Conservation (phyloP, 2,888 invertebrate genomes). For the Eueremaeus valkanovi region DNA sequence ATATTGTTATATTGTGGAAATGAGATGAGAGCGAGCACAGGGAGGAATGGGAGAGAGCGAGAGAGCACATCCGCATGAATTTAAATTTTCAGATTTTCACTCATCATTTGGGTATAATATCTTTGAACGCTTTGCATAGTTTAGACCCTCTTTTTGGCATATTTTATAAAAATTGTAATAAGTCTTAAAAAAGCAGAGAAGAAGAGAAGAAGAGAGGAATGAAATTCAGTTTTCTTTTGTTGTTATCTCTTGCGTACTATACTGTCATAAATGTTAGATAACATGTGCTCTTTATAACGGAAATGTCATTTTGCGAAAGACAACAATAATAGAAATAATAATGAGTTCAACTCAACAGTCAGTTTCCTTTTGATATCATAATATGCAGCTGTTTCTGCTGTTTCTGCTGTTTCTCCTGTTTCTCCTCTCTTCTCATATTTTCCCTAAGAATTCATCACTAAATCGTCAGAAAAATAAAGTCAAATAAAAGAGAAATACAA, state of each 20-base stretch:
- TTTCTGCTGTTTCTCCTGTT: too few relatives aligned
- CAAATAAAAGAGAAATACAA: too few relatives aligned
- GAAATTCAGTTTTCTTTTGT: neutral
- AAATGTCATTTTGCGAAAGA: slow-evolving; percentile 15
- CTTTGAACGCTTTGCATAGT: neutral
- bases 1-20: neutral
- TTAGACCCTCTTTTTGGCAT: slow-evolving; percentile 1
- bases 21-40: neutral
- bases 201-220: too few relatives aligned
- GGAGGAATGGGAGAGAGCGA: neutral
- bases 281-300: slow-evolving; percentile 19
- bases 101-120: neutral
- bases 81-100: neutral
- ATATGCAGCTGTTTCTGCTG: slow-evolving; percentile 3
- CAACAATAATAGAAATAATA: slow-evolving; percentile 14
- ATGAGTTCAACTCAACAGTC: slow-evolving; percentile 23
- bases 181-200: neutral
- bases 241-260: neutral
- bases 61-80: neutral
- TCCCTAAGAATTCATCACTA: too few relatives aligned
- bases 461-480: too few relatives aligned
- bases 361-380: slow-evolving; percentile 14
- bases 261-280: neutral
- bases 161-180: neutral
- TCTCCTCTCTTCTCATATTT: too few relatives aligned